Conservation (phyloP, 2,797 vertebrate genomes). For the Sebastes iracundus region DNA sequence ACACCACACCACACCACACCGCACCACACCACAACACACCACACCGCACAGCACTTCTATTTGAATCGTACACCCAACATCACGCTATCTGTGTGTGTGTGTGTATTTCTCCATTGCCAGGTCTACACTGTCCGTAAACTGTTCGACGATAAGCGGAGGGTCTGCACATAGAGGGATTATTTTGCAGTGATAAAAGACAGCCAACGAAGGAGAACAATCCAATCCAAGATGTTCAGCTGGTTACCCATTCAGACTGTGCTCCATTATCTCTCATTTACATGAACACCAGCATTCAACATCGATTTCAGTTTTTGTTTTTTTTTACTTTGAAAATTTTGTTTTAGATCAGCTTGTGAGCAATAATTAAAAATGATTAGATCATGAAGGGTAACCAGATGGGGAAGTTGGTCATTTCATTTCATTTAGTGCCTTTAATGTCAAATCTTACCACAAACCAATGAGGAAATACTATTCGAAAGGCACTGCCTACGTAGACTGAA, state of each 20-base stretch:
- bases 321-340: not conserved
- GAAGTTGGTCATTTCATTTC: not conserved
- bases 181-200: not conserved
- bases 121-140: conserved; percentile 91
- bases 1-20: too few species aligned
- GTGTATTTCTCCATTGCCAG: conserved; percentile 59
- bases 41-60: not conserved
- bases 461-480: conserved; percentile 18
- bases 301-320: not conserved
- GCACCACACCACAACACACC: too few species aligned
- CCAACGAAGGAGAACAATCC: not conserved
- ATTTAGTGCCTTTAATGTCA: conserved; percentile 58
- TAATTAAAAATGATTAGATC: conserved; percentile 7
- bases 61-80: not conserved
- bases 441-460: conserved; percentile 11
- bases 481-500: not conserved
- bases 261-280: not conserved
- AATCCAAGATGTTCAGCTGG: not conserved
- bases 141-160: conserved; percentile 88
- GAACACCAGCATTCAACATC: not conserved
- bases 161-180: conserved; percentile 79
- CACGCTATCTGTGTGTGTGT: not conserved
- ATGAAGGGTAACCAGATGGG: conserved; percentile 3
- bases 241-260: not conserved
- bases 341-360: conserved; percentile 32